Evolutionary conservation across 2,113 vertebrate genomes (phyloP), one percentile per base, ranked within the genome.

Genomic region (Prochilodus magdalenae): DNA sequence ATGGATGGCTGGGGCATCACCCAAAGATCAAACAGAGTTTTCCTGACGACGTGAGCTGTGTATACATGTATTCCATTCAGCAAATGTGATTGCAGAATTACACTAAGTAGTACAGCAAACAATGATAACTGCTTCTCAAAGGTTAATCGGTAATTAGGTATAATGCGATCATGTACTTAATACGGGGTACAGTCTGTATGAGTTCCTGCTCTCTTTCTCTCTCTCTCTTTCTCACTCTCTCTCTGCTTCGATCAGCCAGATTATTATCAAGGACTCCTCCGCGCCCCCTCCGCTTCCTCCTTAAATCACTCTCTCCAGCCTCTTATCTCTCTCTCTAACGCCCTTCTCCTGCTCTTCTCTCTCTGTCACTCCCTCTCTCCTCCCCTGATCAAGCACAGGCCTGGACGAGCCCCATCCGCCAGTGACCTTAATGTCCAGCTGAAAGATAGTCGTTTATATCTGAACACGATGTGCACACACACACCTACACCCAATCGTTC

Each of bases 391-490:
- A 75, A 85, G 49, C 78, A 55, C 80, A 79, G 44, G 55, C 40
- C 80, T 79, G 76, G 30, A 82, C 71, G n/a, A 49, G 29, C 71
- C 70, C 63, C 62, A 85, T 84, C 86, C 73, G 78, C 75, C 85
- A 85, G 87, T 89, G 88, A 93, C 89, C 90, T 91, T 90, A 81
- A 85, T 85, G 84, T 89, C 88, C 85, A 77, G 76, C 75, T 90
- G 89, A 91, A 59, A 86, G 87, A 91, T 90, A 79, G 77, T 51
- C 85, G 62, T 85, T 91, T 84, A 79, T 75, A 76, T 78, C 49
- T 0, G 24, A 75, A 76, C 60, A 60, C 6, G 15, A 8, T 65
- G 63, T 27, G 3, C 18, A 1, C 63, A 44, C 75, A 26, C 47
- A 70, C 49, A 44, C 44, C 8, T 36, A 33, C 77, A 63, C 26